Percentiles rank a stretch among this genome's conserved stretches.
These are phyloP conservation scores for Dexiosoma caninum DNA, from an alignment of 2,888 invertebrate genomes.

Conservation along the genomic window DNA sequence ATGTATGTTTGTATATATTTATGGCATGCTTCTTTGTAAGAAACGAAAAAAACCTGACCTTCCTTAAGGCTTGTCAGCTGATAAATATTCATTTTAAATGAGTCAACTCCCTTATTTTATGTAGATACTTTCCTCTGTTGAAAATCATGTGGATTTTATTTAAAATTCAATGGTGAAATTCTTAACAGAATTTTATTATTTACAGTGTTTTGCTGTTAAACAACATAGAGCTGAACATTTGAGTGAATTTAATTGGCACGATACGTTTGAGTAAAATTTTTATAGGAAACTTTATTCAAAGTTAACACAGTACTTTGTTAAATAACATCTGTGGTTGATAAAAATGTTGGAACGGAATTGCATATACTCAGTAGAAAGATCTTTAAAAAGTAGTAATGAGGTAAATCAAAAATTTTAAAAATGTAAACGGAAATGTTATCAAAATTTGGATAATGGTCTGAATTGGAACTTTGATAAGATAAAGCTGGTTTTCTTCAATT, in stretches of 20 bases:
- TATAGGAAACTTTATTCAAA: background rate
- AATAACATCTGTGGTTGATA: too few species aligned
- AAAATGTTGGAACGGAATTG: too few species aligned
- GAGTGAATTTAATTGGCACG: conserved; percentile 3
- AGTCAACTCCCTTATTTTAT: conserved; percentile 32
- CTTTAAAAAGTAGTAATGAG: too few species aligned
- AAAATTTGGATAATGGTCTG: too few species aligned
- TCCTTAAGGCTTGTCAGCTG: conserved; percentile 25
- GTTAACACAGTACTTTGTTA: too few species aligned
- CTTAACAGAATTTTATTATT: background rate
- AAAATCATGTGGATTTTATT: conserved; percentile 28
- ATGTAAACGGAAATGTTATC: too few species aligned
- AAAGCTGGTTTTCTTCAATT: too few species aligned
- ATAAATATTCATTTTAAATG: conserved; percentile 17
- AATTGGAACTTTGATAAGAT: too few species aligned
- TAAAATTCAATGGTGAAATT: conserved; percentile 5
- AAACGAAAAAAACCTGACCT: conserved; percentile 42
- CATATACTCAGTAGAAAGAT: too few species aligned
- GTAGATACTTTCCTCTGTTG: background rate
- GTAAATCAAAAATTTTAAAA: too few species aligned
- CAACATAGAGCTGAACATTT: background rate
- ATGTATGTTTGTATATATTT: background rate
- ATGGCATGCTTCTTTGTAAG: background rate
- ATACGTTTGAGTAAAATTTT: background rate
- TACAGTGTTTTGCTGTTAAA: background rate